Percentiles rank a stretch among this genome's conserved stretches.
These are phyloP conservation scores for Apodemus agrarius DNA, from an alignment of 2,797 vertebrate genomes.

Conservation along the genomic window DNA sequence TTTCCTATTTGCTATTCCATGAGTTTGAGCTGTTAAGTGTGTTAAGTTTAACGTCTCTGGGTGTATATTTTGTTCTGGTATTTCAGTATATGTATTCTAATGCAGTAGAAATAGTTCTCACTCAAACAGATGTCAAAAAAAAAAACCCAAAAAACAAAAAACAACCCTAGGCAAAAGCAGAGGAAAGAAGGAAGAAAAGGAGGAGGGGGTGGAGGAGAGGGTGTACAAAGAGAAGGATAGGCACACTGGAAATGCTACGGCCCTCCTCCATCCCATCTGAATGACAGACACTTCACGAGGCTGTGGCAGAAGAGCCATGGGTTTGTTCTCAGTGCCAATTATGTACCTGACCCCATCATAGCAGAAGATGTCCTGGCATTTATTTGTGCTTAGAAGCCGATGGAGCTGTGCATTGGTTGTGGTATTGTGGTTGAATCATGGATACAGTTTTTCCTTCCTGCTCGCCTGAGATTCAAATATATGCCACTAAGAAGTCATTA, in stretches of 20 bases:
- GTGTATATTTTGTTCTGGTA: neutral
- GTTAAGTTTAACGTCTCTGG: neutral
- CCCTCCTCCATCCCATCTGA: rapidly evolving
- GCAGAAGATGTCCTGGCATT: neutral
- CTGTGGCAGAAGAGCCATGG: neutral
- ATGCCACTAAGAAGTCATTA: neutral
- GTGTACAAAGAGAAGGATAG: neutral
- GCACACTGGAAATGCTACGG: neutral
- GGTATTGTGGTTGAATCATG: neutral
- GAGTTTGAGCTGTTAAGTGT: neutral
- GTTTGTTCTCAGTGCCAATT: neutral
- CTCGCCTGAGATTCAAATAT: neutral
- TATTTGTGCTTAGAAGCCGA: neutral
- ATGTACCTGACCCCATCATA: neutral
- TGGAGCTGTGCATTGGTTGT: neutral
- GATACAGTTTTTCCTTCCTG: neutral
- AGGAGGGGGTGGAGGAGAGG: neutral
- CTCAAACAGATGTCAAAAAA: neutral
- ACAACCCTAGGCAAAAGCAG: neutral
- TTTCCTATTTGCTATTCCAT: slow-evolving; percentile 32
- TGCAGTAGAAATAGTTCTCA: slow-evolving; percentile 10
- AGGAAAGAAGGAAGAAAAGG: neutral
- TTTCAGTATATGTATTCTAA: neutral
- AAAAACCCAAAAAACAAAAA: neutral
- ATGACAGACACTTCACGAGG: neutral